Conservation (phyloP, 2,113 vertebrate species). For the Python bivittatus region DNA sequence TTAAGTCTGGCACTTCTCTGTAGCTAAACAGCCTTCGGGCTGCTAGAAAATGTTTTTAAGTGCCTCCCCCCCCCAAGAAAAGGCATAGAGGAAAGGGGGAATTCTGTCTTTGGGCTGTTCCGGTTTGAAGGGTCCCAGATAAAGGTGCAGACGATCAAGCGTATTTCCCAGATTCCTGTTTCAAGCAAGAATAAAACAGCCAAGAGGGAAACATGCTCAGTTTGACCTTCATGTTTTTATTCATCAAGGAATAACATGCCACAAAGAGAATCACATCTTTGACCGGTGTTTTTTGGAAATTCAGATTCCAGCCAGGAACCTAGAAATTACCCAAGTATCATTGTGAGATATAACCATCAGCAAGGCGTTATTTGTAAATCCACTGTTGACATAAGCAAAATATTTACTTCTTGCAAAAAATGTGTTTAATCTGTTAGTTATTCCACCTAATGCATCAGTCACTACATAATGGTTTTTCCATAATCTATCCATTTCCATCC, state of each 20-base stretch:
- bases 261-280: not conserved
- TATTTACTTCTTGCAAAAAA: not conserved
- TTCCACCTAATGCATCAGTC: not conserved
- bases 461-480: not conserved
- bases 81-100: not conserved
- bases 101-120: not conserved
- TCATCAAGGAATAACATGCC: not conserved
- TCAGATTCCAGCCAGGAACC: not conserved
- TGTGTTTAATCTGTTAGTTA: not conserved
- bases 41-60: not conserved
- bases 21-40: not conserved
- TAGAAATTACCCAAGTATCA: not conserved
- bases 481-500: not conserved
- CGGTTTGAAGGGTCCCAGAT: not conserved
- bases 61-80: rapidly evolving
- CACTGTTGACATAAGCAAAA: not conserved
- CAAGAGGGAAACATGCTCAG: not conserved
- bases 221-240: not conserved
- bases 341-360: not conserved
- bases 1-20: not conserved
- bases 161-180: not conserved
- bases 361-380: not conserved
- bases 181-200: not conserved
- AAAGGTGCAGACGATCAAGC: not conserved
- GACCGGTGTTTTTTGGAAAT: not conserved